phyloP scores from a whole-genome alignment of 2,113 vertebrate species.

The Myotis yumanensis region DNA sequence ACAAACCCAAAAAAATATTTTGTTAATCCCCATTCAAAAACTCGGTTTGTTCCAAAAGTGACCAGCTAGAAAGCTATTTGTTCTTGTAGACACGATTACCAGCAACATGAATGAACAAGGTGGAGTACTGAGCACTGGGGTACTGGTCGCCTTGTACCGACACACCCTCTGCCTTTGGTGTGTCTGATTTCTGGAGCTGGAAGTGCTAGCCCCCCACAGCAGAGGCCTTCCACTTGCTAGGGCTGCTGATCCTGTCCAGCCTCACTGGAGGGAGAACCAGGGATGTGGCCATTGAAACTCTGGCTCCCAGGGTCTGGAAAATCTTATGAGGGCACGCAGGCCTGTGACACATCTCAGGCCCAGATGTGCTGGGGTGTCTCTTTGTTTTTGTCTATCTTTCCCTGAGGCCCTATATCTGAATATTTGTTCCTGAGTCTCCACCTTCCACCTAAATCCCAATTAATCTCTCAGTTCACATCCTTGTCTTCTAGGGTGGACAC shows the following conservation, averaged over 20 bases:
- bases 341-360: not conserved
- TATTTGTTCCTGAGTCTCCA: not conserved
- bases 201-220: not conserved
- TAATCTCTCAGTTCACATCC: not conserved
- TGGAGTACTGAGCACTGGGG: not conserved
- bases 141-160: not conserved
- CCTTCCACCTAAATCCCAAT: not conserved
- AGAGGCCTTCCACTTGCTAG: conserved; percentile 48
- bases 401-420: not conserved
- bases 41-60: conserved; percentile 37
- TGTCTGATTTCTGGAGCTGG: not conserved
- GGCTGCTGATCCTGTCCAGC: conserved; percentile 2
- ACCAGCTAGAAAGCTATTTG: conserved; percentile 46
- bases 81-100: not conserved
- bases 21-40: conserved; percentile 38
- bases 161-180: not conserved
- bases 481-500: not conserved
- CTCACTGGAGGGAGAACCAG: conserved; percentile 13
- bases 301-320: conserved; percentile 15
- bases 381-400: conserved; percentile 1
- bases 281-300: not conserved
- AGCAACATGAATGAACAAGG: not conserved
- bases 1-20: not conserved
- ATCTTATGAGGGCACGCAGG: not conserved
- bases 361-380: not conserved